These are phyloP conservation scores for Hycleus phaleratus DNA, from an alignment of 1,140 invertebrate species.

Conservation along the genomic window DNA sequence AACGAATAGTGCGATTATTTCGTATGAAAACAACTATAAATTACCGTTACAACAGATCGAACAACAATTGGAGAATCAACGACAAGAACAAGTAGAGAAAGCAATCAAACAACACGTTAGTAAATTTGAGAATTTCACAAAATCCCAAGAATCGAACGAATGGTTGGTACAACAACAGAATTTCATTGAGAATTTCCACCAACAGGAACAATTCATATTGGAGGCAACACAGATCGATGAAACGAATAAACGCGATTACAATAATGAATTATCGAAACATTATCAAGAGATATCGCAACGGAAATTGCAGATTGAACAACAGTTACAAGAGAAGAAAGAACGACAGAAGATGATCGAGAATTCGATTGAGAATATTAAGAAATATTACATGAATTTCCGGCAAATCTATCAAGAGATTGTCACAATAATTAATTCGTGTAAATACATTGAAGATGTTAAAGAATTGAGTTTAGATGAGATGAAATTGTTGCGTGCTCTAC, in stretches of 20 bases:
- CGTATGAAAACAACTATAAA: not conserved
- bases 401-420: constrained; percentile 37
- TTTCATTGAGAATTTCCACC: constrained; percentile 35
- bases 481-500: constrained; percentile 37
- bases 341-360: constrained; percentile 35
- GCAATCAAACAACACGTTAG: constrained; percentile 22
- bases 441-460: constrained; percentile 24
- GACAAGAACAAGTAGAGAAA: constrained; percentile 31
- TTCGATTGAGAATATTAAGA: constrained; percentile 36
- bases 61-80: constrained; percentile 29
- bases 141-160: constrained; percentile 20
- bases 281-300: constrained; percentile 37
- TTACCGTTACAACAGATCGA: constrained; percentile 25
- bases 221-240: constrained; percentile 37
- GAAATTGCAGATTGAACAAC: constrained; percentile 38
- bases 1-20: not conserved
- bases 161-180: constrained; percentile 37
- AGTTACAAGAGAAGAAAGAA: constrained; percentile 40
- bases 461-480: constrained; percentile 28
- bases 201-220: constrained; percentile 32
- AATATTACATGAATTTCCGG: constrained; percentile 33
- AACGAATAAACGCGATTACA: constrained; percentile 31
- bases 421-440: constrained; percentile 36
- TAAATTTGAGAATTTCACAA: constrained; percentile 27
- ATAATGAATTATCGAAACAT: constrained; percentile 36